These are phyloP conservation scores for Nettapus auritus DNA, from an alignment of 2,113 vertebrate genomes.

Conservation along the genomic window DNA sequence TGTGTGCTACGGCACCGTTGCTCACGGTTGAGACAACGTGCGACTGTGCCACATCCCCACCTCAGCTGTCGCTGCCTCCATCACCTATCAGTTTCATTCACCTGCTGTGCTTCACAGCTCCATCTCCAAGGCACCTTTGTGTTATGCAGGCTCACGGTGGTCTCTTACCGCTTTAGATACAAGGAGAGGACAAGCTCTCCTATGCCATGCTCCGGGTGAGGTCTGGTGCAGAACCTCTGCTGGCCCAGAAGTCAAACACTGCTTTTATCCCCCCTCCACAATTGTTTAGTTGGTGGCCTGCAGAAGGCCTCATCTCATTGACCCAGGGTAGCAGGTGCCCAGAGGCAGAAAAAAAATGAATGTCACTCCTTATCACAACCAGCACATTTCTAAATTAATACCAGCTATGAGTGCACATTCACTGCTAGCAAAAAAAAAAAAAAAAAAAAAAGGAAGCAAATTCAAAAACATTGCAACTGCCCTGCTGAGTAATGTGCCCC, in stretches of 20 bases:
- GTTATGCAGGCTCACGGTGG: neutral
- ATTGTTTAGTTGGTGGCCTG: neutral
- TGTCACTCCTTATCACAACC: neutral
- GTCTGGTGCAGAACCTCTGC: neutral
- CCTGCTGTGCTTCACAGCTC: neutral
- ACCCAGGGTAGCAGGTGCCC: neutral
- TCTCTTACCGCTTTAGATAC: rapidly evolving
- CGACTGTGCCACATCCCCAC: rapidly evolving
- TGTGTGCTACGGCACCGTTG: rapidly evolving
- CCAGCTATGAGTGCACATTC: neutral
- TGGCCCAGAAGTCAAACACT: neutral
- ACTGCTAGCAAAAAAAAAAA: neutral
- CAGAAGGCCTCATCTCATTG: neutral
- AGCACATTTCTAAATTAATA: rapidly evolving
- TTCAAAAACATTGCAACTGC: neutral
- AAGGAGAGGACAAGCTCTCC: neutral
- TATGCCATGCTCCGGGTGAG: neutral
- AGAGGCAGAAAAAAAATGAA: neutral
- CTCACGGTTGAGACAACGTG: neutral
- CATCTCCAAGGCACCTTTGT: neutral
- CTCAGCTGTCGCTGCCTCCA: neutral
- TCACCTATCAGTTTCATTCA: neutral
- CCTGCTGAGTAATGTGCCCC: neutral
- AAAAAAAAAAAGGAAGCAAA: neutral
- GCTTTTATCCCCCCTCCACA: neutral